Evolutionary conservation across 2,113 vertebrate genomes (phyloP).

Genomic region (Puffinus mauretanicus): DNA sequence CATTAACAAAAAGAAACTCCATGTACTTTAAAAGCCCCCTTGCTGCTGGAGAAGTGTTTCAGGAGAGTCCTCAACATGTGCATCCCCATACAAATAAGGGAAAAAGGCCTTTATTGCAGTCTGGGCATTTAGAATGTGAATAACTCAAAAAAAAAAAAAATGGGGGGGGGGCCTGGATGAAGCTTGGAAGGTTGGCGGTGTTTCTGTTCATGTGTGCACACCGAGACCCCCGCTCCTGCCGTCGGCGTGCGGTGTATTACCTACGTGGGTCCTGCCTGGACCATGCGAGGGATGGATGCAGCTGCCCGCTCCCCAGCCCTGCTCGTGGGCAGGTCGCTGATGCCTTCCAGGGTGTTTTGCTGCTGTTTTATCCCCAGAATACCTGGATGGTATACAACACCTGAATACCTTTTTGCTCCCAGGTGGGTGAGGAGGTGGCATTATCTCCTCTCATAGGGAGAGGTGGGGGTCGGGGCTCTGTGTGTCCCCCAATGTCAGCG

Average conservation of each 20-base stretch:
- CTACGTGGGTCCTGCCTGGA: fast-evolving
- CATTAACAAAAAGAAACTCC: background rate
- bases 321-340: background rate
- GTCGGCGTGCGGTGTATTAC: fast-evolving
- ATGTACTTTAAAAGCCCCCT: background rate
- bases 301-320: background rate
- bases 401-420: fast-evolving
- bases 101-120: background rate
- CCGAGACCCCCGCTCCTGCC: fast-evolving
- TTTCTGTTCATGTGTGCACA: fast-evolving
- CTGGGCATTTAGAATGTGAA: background rate
- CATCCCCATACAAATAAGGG: fast-evolving
- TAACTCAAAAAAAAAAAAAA: background rate
- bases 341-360: background rate
- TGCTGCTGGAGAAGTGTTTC: background rate
- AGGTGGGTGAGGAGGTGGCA: fast-evolving
- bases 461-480: background rate
- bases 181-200: background rate
- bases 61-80: fast-evolving
- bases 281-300: fast-evolving
- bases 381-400: fast-evolving
- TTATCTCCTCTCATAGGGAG: fast-evolving
- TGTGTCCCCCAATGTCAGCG: background rate
- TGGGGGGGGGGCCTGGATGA: no score
- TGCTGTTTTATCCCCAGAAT: background rate